Percentiles rank a stretch among this genome's conserved stretches.
Conservation (phyloP, 2,797 vertebrate genomes). For the Macropus fuliginosus region DNA sequence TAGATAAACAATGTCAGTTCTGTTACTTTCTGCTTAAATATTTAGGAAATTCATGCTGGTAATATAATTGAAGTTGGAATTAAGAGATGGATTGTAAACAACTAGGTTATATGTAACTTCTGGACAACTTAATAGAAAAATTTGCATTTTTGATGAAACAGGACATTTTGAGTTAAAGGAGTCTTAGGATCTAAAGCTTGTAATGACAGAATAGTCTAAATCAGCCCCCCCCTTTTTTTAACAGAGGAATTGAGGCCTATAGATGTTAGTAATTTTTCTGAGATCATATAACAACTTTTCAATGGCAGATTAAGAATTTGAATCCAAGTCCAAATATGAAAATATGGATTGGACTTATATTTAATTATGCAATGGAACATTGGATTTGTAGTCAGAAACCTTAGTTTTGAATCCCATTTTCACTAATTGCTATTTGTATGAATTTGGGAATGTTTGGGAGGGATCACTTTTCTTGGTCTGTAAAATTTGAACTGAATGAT, state of each 20-base stretch:
- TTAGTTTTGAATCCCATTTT: neutral
- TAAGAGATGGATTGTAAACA: constrained; percentile 27
- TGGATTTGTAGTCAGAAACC: neutral
- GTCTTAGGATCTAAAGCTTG: neutral
- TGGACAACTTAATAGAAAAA: constrained; percentile 52
- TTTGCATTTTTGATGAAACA: constrained; percentile 59
- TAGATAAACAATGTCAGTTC: neutral
- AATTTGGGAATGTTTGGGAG: neutral
- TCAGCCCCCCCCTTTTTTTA: neutral
- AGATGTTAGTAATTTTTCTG: neutral
- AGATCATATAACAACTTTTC: neutral
- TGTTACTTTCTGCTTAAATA: constrained; percentile 49
- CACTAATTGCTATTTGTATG: neutral
- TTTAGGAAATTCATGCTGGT: constrained; percentile 19
- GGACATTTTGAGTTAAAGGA: constrained; percentile 44
- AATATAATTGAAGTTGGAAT: constrained; percentile 56
- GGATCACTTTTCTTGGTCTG: neutral
- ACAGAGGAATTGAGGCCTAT: neutral
- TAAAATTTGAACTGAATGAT: neutral
- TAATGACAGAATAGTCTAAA: neutral
- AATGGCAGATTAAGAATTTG: neutral
- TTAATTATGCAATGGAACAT: neutral
- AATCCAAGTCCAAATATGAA: neutral
- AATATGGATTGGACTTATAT: neutral
- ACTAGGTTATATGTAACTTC: constrained; percentile 23